Percentiles rank a stretch among this genome's conserved stretches.
phyloP scores from a whole-genome alignment of 2,888 invertebrate genomes.

The Clitarchus hookeri region DNA sequence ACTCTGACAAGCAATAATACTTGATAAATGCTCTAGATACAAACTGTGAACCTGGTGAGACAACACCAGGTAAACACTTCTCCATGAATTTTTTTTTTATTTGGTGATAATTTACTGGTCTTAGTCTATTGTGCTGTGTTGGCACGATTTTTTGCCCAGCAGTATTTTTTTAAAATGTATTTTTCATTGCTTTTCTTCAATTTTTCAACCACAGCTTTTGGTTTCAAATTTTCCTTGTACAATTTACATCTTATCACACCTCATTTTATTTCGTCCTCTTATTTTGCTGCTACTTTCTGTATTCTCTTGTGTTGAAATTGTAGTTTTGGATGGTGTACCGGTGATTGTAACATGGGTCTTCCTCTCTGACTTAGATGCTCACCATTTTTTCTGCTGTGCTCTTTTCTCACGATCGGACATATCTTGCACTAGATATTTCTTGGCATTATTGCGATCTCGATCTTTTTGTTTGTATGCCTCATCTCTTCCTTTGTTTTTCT shows the following conservation, averaged over 20 bases:
- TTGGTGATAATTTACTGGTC: not conserved
- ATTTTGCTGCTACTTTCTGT: not conserved
- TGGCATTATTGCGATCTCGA: not conserved
- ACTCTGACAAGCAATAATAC: not conserved
- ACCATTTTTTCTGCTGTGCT: not conserved
- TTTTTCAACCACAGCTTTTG: not conserved
- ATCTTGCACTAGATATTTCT: not conserved
- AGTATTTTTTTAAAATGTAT: not conserved
- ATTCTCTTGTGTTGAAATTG: constrained; percentile 2
- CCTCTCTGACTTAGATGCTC: not conserved
- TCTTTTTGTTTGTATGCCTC: not conserved
- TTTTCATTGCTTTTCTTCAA: not conserved
- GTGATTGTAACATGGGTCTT: not conserved
- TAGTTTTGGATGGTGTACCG: not conserved
- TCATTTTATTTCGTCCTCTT: not conserved
- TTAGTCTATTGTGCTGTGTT: not conserved
- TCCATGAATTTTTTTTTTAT: not conserved
- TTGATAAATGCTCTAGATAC: not conserved
- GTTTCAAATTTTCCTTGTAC: constrained; percentile 10
- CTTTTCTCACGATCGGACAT: not conserved
- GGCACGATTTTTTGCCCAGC: not conserved
- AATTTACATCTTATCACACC: not conserved
- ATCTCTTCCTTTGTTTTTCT: not conserved
- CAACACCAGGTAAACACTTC: constrained; percentile 3
- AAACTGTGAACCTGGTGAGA: not conserved